These are phyloP conservation scores for Crotophaga sulcirostris DNA, from an alignment of 2,113 vertebrate species.

Conservation along the genomic window DNA sequence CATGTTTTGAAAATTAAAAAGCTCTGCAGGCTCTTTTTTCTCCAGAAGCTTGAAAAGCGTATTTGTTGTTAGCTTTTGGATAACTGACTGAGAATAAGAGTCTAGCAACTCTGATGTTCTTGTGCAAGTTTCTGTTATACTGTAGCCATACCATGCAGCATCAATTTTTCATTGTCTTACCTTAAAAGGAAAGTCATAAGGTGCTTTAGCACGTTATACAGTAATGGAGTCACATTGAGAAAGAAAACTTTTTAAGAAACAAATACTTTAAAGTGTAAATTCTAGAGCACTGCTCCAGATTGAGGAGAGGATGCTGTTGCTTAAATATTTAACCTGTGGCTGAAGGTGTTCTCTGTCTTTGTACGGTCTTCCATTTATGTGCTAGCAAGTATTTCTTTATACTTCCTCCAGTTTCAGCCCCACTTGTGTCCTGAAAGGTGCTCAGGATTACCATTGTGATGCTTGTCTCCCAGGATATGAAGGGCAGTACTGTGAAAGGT, in stretches of 20 bases:
- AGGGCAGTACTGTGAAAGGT: conserved; percentile 92
- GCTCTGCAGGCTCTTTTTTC: background rate
- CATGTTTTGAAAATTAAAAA: background rate
- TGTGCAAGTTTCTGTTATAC: background rate
- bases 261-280: background rate
- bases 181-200: background rate
- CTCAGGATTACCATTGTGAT: conserved; percentile 81
- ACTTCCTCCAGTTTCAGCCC: conserved; percentile 86
- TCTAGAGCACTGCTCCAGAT: background rate
- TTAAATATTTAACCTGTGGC: background rate
- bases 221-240: background rate
- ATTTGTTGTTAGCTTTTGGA: background rate
- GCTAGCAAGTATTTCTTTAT: background rate
- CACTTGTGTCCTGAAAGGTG: conserved; percentile 83
- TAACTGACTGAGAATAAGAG: background rate
- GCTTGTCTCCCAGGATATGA: conserved; percentile 87
- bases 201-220: background rate
- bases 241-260: background rate
- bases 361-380: background rate
- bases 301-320: background rate
- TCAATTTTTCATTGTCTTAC: background rate
- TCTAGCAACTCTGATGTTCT: background rate
- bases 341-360: background rate
- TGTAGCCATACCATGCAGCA: background rate
- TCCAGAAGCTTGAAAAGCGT: background rate